phyloP scores from a whole-genome alignment of 35 echinoderm and acorn worm species.

The Stichopus chloronotus region DNA sequence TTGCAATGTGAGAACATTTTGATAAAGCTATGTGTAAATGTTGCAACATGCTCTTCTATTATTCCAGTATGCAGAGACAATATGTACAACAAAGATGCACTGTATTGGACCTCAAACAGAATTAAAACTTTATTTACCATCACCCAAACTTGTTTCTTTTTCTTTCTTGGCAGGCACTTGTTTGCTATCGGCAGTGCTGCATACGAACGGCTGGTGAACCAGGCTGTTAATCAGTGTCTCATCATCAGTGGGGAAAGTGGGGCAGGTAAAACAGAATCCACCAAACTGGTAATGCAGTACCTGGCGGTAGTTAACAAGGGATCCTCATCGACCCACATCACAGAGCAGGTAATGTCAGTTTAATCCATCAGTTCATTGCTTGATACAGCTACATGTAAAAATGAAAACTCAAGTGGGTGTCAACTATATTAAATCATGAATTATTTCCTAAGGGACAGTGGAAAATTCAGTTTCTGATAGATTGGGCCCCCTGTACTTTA shows the following conservation, averaged over 20 bases:
- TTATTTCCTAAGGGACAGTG: too few species aligned
- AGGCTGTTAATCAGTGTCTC: constrained; percentile 77
- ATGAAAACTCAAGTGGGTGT: not conserved
- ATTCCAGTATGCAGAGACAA: too few species aligned
- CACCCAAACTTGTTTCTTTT: not conserved
- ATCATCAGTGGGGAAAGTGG: constrained; percentile 99
- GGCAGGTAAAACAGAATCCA: constrained; percentile 96
- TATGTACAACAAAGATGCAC: too few species aligned
- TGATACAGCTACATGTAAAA: not conserved
- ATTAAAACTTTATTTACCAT: too few species aligned
- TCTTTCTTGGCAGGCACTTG: constrained; percentile 70
- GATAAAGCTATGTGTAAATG: too few species aligned
- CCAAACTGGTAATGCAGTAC: constrained; percentile 98
- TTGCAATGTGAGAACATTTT: too few species aligned
- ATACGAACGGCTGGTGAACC: constrained; percentile 75
- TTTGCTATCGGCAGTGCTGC: constrained; percentile 94
- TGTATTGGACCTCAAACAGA: too few species aligned
- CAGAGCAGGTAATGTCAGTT: constrained; percentile 72
- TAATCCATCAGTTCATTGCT: not conserved
- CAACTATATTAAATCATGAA: too few species aligned
- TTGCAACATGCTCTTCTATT: too few species aligned
- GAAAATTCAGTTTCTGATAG: too few species aligned
- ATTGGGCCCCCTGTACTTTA: too few species aligned
- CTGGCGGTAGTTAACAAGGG: constrained; percentile 88
- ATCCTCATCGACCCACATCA: constrained; percentile 68